Conservation (phyloP, 2,113 vertebrate genomes). For the Rattus rattus region DNA sequence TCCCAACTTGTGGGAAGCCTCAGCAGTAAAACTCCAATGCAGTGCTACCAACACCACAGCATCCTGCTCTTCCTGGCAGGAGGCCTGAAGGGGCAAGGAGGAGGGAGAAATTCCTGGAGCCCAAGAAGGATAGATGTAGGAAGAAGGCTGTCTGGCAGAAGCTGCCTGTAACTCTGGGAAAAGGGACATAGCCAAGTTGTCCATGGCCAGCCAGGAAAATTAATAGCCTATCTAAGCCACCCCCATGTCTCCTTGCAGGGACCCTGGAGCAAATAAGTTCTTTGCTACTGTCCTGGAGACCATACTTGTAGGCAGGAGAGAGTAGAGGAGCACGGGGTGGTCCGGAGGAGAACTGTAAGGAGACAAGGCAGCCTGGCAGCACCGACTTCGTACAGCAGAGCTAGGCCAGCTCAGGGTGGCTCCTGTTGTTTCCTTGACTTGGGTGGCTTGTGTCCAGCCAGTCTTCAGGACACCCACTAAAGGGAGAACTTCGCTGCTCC, state of each 20-base stretch:
- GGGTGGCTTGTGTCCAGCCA: not conserved
- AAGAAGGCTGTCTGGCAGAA: not conserved
- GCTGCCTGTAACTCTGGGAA: not conserved
- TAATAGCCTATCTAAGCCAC: not conserved
- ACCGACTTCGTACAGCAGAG: not conserved
- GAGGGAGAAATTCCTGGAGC: not conserved
- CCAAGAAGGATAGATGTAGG: too few relatives aligned
- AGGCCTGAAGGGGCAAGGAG: not conserved
- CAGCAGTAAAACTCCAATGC: not conserved
- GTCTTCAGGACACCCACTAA: not conserved
- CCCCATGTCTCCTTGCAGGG: not conserved
- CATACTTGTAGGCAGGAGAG: not conserved
- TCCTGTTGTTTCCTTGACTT: not conserved
- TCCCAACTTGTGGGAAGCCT: not conserved
- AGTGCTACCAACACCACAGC: not conserved
- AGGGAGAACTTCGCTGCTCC: not conserved
- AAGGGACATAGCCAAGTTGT: not conserved
- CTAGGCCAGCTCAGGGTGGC: not conserved
- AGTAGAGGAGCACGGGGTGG: not conserved
- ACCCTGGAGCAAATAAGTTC: not conserved
- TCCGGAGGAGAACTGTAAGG: not conserved
- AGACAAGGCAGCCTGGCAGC: not conserved
- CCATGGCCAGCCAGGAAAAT: not conserved
- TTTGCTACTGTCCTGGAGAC: not conserved
- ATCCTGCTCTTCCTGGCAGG: not conserved